A percentile compares a stretch with the other conserved stretches of the same genome.
Evolutionary conservation across 2,113 vertebrate species (phyloP).

Genomic region (Ahaetulla prasina): DNA sequence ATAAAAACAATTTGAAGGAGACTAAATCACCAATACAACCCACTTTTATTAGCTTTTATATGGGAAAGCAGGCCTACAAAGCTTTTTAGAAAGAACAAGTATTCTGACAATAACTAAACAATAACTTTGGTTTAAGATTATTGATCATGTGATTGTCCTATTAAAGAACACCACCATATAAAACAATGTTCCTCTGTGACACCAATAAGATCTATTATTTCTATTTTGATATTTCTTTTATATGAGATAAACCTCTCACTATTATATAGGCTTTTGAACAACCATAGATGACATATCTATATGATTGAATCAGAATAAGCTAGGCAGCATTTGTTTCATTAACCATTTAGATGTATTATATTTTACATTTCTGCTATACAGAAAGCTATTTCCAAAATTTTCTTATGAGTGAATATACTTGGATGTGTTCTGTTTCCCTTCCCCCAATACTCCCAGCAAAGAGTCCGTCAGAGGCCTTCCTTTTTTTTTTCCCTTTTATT

Average conservation of each 20-base stretch:
- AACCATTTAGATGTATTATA: neutral
- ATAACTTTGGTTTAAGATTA: neutral
- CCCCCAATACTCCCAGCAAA: no score
- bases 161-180: neutral
- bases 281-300: neutral
- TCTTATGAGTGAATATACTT: neutral
- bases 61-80: neutral
- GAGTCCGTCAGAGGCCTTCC: no score
- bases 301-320: neutral
- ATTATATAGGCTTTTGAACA: neutral
- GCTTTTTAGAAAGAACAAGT: neutral
- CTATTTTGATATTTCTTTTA: neutral
- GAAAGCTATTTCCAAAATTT: neutral
- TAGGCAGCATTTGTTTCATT: neutral
- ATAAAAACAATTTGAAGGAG: neutral
- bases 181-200: neutral
- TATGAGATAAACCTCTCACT: neutral
- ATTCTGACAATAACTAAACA: neutral
- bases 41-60: neutral
- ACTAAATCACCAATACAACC: neutral
- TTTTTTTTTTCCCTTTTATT: no score
- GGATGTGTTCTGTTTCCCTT: no score
- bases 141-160: neutral
- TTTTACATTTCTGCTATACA: conserved; percentile 2
- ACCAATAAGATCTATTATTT: neutral